Percentiles rank a stretch among this genome's conserved stretches.
phyloP scores from a whole-genome alignment of 1,140 invertebrate species.

The Venustaconcha ellipsiformis region DNA sequence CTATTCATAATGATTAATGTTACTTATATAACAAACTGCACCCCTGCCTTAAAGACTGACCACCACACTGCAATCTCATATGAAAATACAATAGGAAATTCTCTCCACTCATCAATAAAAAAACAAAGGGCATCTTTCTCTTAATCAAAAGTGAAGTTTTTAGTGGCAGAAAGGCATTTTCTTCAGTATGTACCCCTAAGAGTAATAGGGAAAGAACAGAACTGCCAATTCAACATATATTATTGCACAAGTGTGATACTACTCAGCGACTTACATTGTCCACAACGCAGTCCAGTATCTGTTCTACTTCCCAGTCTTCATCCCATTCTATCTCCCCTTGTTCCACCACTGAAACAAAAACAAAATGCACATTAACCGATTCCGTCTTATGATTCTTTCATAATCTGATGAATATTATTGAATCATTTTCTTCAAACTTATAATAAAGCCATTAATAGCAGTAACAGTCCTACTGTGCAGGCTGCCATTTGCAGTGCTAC shows the following conservation, averaged over 20 bases:
- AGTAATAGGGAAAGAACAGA: too few species aligned
- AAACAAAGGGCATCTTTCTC: too few species aligned
- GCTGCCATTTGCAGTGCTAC: neutral
- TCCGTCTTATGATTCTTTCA: neutral
- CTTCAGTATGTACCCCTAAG: too few species aligned
- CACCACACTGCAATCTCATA: too few species aligned
- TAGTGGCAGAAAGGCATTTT: too few species aligned
- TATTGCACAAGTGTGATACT: neutral
- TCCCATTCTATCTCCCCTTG: slow-evolving; percentile 60
- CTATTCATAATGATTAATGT: too few species aligned
- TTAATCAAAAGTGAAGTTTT: too few species aligned
- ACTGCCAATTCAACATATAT: neutral
- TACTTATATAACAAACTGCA: too few species aligned
- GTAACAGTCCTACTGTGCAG: neutral
- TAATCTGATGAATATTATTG: neutral
- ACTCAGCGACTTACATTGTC: slow-evolving; percentile 49
- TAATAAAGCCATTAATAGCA: neutral
- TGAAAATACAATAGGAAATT: too few species aligned
- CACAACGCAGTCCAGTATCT: slow-evolving; percentile 56
- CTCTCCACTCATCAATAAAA: too few species aligned
- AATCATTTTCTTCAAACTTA: neutral
- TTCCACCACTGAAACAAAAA: slow-evolving; percentile 56
- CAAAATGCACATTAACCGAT: neutral
- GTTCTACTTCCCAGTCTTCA: slow-evolving; percentile 58
- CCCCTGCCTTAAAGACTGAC: too few species aligned